Evolutionary conservation across 2,888 invertebrate species (phyloP), one percentile per base, ranked within the genome.

Genomic region (Ophion slaviceki): DNA sequence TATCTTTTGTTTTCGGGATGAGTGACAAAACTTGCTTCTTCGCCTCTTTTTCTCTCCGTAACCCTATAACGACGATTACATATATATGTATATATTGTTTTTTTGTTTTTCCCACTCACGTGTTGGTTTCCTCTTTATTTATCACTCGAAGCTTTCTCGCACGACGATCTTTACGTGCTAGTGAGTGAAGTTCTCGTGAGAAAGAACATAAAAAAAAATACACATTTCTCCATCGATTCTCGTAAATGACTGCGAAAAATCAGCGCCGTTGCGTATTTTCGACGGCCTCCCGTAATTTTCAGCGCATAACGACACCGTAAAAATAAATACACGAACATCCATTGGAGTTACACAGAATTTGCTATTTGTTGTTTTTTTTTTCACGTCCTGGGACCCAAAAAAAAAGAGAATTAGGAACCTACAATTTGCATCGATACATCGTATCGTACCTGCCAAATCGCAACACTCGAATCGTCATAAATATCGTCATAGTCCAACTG

Each of bases 71-170:
- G 75, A 83, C 32, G 66, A 82, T 85, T 71, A 45, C 59, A n/a
- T 78, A 28, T 61, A 28, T 70, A 53, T 70, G 8, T 53, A 53
- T 32, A 53, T 53, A 53, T 70, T 14, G 1, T 17, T 17, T 53
- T 53, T 11, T 53, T 70, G 10, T 11, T 53, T 70, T 62, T 11
- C 32, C 8, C 74, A 62, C 45, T 74, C 45, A 59, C 62, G 57
- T 72, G 36, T 72, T 70, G 20, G 24, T 77, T 59, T 72, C 71
- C 24, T 82, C 24, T 75, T 61, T 82, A 71, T 76, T 28, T 62
- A 81, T 85, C 85, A 75, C 85, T 79, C 71, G 74, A 82, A 47
- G 68, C 77, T 82, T 59, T 78, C 20, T 24, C 70, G 74, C 61
- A 74, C 53, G 14, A 32, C 68, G 40, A 57, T 68, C 53, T 61